Base-by-base conservation (phyloP, 64 coral and sea anemone species). In the Dendronephthya gigantea region DNA sequence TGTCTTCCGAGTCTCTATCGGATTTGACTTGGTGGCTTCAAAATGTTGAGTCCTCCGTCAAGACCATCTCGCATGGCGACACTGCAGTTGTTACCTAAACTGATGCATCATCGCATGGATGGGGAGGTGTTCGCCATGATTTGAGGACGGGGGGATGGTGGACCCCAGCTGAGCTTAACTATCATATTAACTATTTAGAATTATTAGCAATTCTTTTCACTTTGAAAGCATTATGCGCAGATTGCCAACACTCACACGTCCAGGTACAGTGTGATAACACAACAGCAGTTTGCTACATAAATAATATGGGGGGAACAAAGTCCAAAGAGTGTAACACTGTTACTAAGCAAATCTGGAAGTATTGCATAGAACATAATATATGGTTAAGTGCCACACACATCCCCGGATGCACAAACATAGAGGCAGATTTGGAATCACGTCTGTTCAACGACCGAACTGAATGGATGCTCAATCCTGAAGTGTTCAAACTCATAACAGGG, bases 311-410 rank as follows among this genome's bases (percentile, higher is more conserved):
- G 35, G 90, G 82, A n/a, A 70, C 66, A 70, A 84, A 48, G 74
- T 92, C 85, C 16, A 82, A 40, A 8, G 50, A 74, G 25, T 87
- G 75, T 40, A 37, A 92, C 83, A 35, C 22, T 14, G 7, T 92
- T 39, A 39, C 90, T 11, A 88, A 69, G 58, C 16, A 84, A 19
- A 88, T 88, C 31, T 88, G 82, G 83, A 7, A 70, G 50, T 88
- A 37, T 19, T 79, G 90, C 83, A 86, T 90, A 10, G 68, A 50
- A 17, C 74, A 83, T 81, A 29, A 82, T 29, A 82, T 92, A 30
- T 85, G 86, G 86, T 45, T 88, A 38, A 76, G 79, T 81, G 83
- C 85, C 31, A 86, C 86, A 16, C 74, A 92, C 83, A 92, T 88
- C 49, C 82, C 90, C 48, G 90, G 90, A 22, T 62, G 56, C 16